Evolutionary conservation across 2,113 vertebrate species (phyloP), one percentile per base, ranked within the genome.

Genomic region (Pachypanchax playfairii): DNA sequence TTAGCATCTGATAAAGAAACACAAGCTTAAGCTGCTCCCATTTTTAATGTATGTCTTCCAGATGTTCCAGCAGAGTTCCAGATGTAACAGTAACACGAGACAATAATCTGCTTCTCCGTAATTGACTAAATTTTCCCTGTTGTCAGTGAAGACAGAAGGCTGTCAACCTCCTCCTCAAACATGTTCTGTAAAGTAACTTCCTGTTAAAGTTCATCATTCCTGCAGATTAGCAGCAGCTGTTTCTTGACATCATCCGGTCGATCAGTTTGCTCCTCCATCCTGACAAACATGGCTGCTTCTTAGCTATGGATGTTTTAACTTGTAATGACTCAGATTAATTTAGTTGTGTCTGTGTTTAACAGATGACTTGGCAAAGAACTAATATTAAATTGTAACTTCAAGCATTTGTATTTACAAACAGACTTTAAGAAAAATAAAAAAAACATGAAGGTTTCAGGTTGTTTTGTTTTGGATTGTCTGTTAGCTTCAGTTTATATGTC

Each of bases 171-270:
- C 24, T 71, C 54, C 0, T 6, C 39, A 38, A 57, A 50, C 39
- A n/a, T 60, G 39, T 68, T 71, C 63, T 70, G 79, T 73, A 70
- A 79, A 68, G 53, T 50, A 25, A 58, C 59, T 28, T 79, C 28
- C 68, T 55, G 47, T 51, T 17, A 15, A 29, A 77, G 59, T 59
- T 57, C 69, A 54, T 79, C 70, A 51, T 46, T 72, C 53, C 50
- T 39, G 20, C 55, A 60, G 58, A 79, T 72, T 46, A 75, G 76
- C 8, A 56, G 55, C 77, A 77, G 73, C 75, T 74, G 82, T 59
- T 75, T 51, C 54, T 7, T 54, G 20, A 38, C 81, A 56, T 63
- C 62, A 44, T 62, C 64, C 59, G 53, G 60, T 80, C 67, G 28
- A 4, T 64, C 28, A 47, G 62, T 75, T 43, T 52, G 36, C 47